phyloP scores from a whole-genome alignment of 2,113 vertebrate species.

The Perca schrenkii region DNA sequence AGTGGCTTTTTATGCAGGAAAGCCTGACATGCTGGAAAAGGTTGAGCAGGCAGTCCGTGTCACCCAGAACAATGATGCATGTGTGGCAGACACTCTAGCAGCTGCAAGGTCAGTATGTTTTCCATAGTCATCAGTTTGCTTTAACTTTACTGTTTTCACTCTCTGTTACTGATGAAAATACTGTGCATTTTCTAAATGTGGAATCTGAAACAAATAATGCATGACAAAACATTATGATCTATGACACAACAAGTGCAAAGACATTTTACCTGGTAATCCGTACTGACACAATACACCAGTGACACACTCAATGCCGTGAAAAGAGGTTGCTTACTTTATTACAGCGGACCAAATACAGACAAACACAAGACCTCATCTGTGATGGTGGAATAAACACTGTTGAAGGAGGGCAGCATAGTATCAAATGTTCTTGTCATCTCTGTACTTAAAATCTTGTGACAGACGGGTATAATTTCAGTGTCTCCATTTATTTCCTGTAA shows the following conservation, averaged over 20 bases:
- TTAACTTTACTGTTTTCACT: background rate
- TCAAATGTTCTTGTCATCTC: background rate
- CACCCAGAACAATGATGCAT: conserved; percentile 84
- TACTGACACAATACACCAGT: too few species aligned
- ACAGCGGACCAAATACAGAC: too few species aligned
- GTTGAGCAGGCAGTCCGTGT: conserved; percentile 79
- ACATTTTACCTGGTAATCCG: background rate
- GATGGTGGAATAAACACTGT: background rate
- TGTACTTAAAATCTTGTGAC: background rate
- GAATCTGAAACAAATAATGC: background rate
- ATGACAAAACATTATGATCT: too few species aligned
- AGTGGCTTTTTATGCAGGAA: conserved; percentile 83
- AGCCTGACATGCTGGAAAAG: conserved; percentile 81
- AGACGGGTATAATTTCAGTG: background rate
- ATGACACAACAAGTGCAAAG: background rate
- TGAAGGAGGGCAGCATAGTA: background rate
- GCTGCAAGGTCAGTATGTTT: conserved; percentile 77
- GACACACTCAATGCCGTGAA: too few species aligned
- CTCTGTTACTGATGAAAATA: background rate
- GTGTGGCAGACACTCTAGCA: conserved; percentile 81
- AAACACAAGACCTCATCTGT: background rate
- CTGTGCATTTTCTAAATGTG: background rate
- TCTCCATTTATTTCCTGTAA: background rate
- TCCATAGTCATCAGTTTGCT: background rate
- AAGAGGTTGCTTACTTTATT: too few species aligned